A percentile compares a stretch with the other conserved stretches of the same genome.
These are phyloP conservation scores for Rhysida immarginata DNA, from an alignment of 1,140 invertebrate species.

Conservation along the genomic window DNA sequence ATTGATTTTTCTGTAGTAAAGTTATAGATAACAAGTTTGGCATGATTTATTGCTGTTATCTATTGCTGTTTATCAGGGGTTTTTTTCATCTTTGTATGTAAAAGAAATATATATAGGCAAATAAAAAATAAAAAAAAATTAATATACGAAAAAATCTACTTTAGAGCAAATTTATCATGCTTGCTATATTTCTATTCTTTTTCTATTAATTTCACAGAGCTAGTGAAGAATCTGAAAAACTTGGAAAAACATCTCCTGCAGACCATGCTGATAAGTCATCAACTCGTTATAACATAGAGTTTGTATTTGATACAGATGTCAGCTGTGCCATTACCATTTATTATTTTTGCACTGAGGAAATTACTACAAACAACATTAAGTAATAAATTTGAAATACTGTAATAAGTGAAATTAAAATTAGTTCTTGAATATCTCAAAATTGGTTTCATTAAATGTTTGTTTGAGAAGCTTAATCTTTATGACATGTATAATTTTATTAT, in stretches of 20 bases:
- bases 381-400: no score
- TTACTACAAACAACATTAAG: constrained; percentile 39
- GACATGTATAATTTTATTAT: constrained; percentile 13
- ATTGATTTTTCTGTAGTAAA: no score
- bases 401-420: no score
- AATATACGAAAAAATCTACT: constrained; percentile 26
- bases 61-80: no score
- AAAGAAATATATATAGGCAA: no score
- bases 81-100: no score
- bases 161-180: no score
- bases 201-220: neutral
- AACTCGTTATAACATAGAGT: constrained; percentile 78
- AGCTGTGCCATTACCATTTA: constrained; percentile 84
- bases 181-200: neutral
- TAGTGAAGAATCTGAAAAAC: neutral
- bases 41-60: no score
- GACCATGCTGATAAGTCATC: neutral
- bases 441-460: constrained; percentile 48
- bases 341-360: constrained; percentile 89
- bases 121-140: no score
- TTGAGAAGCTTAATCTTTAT: neutral
- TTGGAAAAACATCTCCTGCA: neutral
- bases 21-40: no score
- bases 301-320: constrained; percentile 91
- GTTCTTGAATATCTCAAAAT: no score